Base-by-base conservation (phyloP, 2,797 vertebrate species). In the Parotocinclus haroldoi region DNA sequence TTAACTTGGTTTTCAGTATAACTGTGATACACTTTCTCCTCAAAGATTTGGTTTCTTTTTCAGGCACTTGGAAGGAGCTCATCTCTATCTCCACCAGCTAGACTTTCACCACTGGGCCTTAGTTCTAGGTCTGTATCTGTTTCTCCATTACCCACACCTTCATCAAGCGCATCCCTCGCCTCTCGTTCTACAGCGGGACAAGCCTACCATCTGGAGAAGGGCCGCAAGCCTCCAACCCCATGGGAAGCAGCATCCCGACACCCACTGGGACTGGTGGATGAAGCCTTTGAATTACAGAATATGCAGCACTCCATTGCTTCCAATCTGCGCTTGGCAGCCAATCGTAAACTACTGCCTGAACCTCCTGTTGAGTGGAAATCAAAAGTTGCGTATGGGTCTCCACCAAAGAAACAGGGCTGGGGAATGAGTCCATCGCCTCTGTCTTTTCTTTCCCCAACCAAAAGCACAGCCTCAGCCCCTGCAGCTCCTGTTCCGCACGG, bases 171-270 rank as follows among this genome's bases (percentile, higher is more conserved):
- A 16, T 27, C 19, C 17, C 68, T 51, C 53, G 57, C 39, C 13
- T 36, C 53, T 16, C 58, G 16, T 5, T 50, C 59, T 6, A 54
- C 57, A 63, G 71, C 73, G 73, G 87, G 82, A 69, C 80, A 88
- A 72, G 70, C 77, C 0, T 40, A 79, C 64, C 80, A 78, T 79
- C 79, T 76, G 3, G 84, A 91, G 68, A 90, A 79, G 75, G 80
- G 84, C 48, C 78, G 72, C 77, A 95, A 91, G 83, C 88, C 87
- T 54, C 86, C 79, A 7, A 91, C 92, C 1, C 96, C 96, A 19
- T 97, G 96, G 96, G 93, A 98, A 84, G 95, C 95, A 0, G 95
- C 95, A 0, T 89, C 94, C 14, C 90, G 86, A 19, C 93, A 94
- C 73, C 94, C 96, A 9, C 80, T 95, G 9, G 95, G 95, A 51